A percentile compares a stretch with the other conserved stretches of the same genome.
Conservation (phyloP, 2,888 invertebrate species). For the Drosophila affinis region DNA sequence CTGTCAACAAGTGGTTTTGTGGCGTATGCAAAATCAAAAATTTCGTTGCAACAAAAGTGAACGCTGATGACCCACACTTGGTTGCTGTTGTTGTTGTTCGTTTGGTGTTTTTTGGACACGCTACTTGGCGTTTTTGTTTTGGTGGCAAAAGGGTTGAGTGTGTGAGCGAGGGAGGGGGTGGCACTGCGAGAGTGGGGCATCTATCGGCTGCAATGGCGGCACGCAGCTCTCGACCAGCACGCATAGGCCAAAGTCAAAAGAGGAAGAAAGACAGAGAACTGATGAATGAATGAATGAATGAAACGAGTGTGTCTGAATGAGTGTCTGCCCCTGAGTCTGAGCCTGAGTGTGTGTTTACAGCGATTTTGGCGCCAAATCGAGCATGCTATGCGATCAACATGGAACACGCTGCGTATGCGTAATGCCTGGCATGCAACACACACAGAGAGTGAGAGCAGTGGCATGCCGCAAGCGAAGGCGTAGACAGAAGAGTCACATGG, state of each 20-base stretch:
- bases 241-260: slow-evolving; percentile 62
- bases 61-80: slow-evolving; percentile 61
- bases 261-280: slow-evolving; percentile 21
- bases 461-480: slow-evolving; percentile 34
- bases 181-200: slow-evolving; percentile 10
- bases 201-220: slow-evolving; percentile 55
- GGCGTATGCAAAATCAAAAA: slow-evolving; percentile 34
- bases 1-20: slow-evolving; percentile 28
- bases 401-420: slow-evolving; percentile 69
- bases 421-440: slow-evolving; percentile 62
- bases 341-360: slow-evolving; percentile 37
- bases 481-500: slow-evolving; percentile 39
- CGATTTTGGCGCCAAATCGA: slow-evolving; percentile 75
- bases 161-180: neutral
- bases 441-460: slow-evolving; percentile 5
- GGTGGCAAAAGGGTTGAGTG: slow-evolving; percentile 34
- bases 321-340: slow-evolving; percentile 29
- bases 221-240: slow-evolving; percentile 64
- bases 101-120: slow-evolving; percentile 65
- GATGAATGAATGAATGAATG: slow-evolving; percentile 67
- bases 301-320: slow-evolving; percentile 30
- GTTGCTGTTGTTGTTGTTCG: slow-evolving; percentile 27
- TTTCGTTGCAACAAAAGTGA: slow-evolving; percentile 66
- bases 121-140: slow-evolving; percentile 69
- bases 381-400: slow-evolving; percentile 66